A percentile compares a stretch with the other conserved stretches of the same genome.
Conservation (phyloP, 2,888 invertebrate species). For the Aromia moschata region DNA sequence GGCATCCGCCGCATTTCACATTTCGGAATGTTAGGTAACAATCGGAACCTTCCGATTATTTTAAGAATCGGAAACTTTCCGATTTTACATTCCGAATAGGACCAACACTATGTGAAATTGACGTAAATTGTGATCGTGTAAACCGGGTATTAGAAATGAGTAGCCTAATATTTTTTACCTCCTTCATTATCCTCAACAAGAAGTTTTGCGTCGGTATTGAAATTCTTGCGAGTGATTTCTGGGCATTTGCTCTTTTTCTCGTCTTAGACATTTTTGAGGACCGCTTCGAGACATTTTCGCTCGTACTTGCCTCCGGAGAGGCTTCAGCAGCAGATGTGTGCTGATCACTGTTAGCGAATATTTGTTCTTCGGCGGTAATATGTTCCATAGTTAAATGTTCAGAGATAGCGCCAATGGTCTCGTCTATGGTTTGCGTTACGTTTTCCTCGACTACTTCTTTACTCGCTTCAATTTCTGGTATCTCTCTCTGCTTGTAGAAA, state of each 20-base stretch:
- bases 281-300: background rate
- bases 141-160: too few species aligned
- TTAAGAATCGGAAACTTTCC: too few species aligned
- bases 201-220: conserved; percentile 32
- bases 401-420: conserved; percentile 1
- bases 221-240: conserved; percentile 24
- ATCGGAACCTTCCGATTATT: too few species aligned
- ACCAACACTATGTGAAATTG: too few species aligned
- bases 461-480: background rate
- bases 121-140: too few species aligned
- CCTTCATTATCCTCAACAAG: conserved; percentile 14
- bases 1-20: too few species aligned
- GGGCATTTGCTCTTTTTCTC: conserved; percentile 16
- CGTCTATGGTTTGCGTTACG: background rate
- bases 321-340: too few species aligned
- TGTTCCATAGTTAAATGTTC: background rate
- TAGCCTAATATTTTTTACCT: too few species aligned
- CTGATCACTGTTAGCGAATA: background rate
- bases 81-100: too few species aligned
- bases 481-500: conserved; percentile 39
- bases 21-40: too few species aligned
- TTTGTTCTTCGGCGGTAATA: background rate
- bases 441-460: background rate
- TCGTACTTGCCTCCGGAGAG: background rate
- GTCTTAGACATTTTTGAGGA: background rate